Evolutionary conservation across 2,888 invertebrate genomes (phyloP), one percentile per base, ranked within the genome.

Genomic region (Trichopoda pennipes): DNA sequence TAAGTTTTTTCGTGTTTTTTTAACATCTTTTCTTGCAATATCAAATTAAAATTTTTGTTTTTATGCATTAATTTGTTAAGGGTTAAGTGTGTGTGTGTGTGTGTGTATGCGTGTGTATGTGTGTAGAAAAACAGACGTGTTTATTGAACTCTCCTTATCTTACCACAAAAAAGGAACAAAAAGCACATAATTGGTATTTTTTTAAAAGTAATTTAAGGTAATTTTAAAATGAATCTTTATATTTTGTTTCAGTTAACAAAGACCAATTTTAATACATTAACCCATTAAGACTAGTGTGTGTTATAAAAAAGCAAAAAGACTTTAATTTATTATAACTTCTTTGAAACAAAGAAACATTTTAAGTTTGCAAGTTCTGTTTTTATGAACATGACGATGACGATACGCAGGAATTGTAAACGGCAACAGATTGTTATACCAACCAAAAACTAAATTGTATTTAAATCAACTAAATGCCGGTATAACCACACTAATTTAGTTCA

Each of bases 171-270:
- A 56, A 2, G 4, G 23, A 69, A n/a, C n/a, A n/a, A 79, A 51
- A 68, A 60, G 56, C 19, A 74, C 64, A 83, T 80, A 83, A 80
- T 80, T 83, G 77, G 69, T 72, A 53, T 80, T 69, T 70, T 63
- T 80, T 70, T 68, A 16, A 19, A n/a, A 80, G 83, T 77, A 83
- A 83, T 83, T 83, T 83, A 64, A 80, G 79, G 83, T 74, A 80
- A 83, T 80, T 83, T 82, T 80, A 75, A 63, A 80, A 69, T 80
- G 69, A 69, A 74, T 69, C 69, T 75, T 69, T 61, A 68, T 80
- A 74, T 66, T 72, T 61, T 49, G 51, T 68, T 77, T 70, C 51
- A 72, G 63, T 78, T 58, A 72, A 72, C 69, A 64, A 53, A 78
- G 72, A 44, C 64, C 66, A 73, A 73, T 79, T 73, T 77, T 55